Conservation (phyloP, 2,888 invertebrate genomes). For the Apotomis capreana region DNA sequence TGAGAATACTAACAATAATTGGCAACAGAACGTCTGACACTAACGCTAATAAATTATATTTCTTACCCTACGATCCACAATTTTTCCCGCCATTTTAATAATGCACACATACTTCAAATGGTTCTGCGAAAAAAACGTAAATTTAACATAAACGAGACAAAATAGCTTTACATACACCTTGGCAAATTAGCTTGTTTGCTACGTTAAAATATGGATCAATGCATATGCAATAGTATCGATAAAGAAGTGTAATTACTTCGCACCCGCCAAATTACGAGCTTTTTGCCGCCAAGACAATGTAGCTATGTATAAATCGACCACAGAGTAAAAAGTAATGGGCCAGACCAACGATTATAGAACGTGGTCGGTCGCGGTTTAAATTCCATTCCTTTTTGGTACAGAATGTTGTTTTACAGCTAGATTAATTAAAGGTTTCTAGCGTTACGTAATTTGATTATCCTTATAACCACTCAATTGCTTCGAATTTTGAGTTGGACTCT, state of each 20-base stretch:
- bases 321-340: slow-evolving; percentile 38
- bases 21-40: background rate
- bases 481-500: too few relatives aligned
- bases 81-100: slow-evolving; percentile 7
- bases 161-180: slow-evolving; percentile 24
- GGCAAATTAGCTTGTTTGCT: slow-evolving; percentile 32
- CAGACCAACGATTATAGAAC: slow-evolving; percentile 33
- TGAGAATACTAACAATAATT: background rate
- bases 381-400: slow-evolving; percentile 26
- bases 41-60: background rate
- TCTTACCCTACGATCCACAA: background rate
- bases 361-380: slow-evolving; percentile 7
- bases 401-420: slow-evolving; percentile 15
- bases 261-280: slow-evolving; percentile 51
- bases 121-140: slow-evolving; percentile 12
- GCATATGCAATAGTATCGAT: slow-evolving; percentile 46
- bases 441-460: background rate
- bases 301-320: slow-evolving; percentile 12
- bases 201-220: slow-evolving; percentile 45
- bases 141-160: slow-evolving; percentile 8
- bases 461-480: too few relatives aligned
- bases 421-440: slow-evolving; percentile 9
- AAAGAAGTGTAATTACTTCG: slow-evolving; percentile 56
- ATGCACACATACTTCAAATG: slow-evolving; percentile 3
- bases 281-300: slow-evolving; percentile 27